Evolutionary conservation across 2,888 invertebrate species (phyloP).

Genomic region (Drosophila leonis): DNA sequence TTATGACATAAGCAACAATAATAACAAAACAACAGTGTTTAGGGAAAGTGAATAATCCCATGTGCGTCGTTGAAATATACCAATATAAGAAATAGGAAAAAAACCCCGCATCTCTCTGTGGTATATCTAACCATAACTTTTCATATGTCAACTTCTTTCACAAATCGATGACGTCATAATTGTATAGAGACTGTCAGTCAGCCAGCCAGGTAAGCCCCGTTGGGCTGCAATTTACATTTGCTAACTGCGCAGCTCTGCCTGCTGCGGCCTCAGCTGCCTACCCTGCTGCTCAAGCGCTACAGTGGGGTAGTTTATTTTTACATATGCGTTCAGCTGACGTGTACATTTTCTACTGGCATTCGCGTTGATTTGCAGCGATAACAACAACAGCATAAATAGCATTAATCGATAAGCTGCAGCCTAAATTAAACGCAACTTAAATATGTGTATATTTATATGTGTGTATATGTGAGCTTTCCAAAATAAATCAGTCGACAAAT

Average conservation of each 20-base stretch:
- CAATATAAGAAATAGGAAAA: constrained; percentile 4
- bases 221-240: constrained; percentile 30
- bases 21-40: neutral
- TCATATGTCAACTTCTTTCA: constrained; percentile 1
- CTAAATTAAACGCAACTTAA: constrained; percentile 19
- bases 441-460: neutral
- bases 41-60: constrained; percentile 34
- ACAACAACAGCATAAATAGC: neutral
- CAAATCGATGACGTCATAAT: constrained; percentile 63
- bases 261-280: neutral
- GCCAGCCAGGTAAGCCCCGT: constrained; percentile 44
- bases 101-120: constrained; percentile 8
- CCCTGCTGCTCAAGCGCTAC: neutral
- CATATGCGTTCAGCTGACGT: constrained; percentile 49
- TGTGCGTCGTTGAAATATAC: constrained; percentile 1
- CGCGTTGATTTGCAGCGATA: constrained; percentile 15
- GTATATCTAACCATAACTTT: neutral
- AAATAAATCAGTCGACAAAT: constrained; percentile 39
- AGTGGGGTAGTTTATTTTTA: constrained; percentile 47
- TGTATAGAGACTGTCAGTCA: constrained; percentile 33
- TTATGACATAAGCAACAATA: constrained; percentile 51
- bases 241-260: constrained; percentile 51
- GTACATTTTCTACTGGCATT: constrained; percentile 50
- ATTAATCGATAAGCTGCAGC: constrained; percentile 57
- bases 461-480: neutral